Evolutionary conservation across 2,888 invertebrate genomes (phyloP), one percentile per base, ranked within the genome.

Genomic region (Lycaena phlaeas): DNA sequence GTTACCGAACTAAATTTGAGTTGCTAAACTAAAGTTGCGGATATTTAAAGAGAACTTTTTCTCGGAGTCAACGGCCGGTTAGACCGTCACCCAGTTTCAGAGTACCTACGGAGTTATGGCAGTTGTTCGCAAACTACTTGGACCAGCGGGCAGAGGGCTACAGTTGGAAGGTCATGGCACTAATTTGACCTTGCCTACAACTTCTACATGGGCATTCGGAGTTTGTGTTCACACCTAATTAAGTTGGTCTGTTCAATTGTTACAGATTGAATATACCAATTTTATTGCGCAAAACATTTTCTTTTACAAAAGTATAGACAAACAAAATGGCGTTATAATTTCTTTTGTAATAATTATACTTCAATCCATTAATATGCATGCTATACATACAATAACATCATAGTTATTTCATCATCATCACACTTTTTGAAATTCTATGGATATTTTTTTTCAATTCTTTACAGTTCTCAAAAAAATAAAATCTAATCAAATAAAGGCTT

Each of bases 21-120:
- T 81, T 79, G 77, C 73, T 78, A 71, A 79, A 81, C 81, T 81
- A 76, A 79, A 82, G 71, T 84, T 81, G 78, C 66, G 74, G 82
- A 82, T 84, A 82, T 84, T 84, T 82, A 82, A 84, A 82, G 76
- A 61, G 76, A 84, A 84, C 78, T 84, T 84, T 84, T 82, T 84
- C 82, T 75, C 77, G 73, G 74, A 82, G 84, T 84, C 84, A 82
- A 84, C 74, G 84, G 77, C 81, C 79, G 70, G 59, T 66, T 70
- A 67, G 76, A 75, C 77, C 77, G 84, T 84, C 81, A 81, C 84
- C 84, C 77, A 82, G 84, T 84, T 84, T 78, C 74, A 61, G 82
- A 79, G 77, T 74, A 73, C 71, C 73, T 67, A 66, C 72, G 65
- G 81, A 84, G 81, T 84, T 82, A 84, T 85, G 82, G 82, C 84